Evolutionary conservation across 2,888 invertebrate species (phyloP).

Genomic region (Brachylomia viminalis): DNA sequence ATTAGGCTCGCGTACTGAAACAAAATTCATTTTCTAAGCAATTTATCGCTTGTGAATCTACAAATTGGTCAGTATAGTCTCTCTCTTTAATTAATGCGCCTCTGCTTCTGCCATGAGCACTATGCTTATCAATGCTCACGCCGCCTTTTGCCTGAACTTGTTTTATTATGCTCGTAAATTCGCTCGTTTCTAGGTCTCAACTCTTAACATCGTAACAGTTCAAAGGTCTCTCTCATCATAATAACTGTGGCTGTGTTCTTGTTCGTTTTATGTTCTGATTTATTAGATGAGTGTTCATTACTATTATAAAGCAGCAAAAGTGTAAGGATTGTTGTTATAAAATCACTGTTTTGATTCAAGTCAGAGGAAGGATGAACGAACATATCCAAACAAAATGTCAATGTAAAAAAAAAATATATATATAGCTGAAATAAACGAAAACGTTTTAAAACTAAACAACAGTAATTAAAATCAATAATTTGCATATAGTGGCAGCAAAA

Average conservation of each 20-base stretch:
- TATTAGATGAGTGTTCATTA: constrained; percentile 16
- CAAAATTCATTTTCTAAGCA: constrained; percentile 39
- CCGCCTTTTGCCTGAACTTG: constrained; percentile 54
- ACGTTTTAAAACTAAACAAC: constrained; percentile 2
- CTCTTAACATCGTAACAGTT: constrained; percentile 51
- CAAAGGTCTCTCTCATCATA: constrained; percentile 48
- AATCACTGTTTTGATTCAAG: background rate
- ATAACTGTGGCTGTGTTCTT: constrained; percentile 31
- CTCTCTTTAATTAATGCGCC: constrained; percentile 62
- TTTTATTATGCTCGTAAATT: constrained; percentile 61
- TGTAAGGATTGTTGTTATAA: background rate
- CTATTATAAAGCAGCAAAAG: background rate
- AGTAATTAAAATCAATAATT: constrained; percentile 29
- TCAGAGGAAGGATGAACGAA: background rate
- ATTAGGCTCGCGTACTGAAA: constrained; percentile 37
- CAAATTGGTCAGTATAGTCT: constrained; percentile 52
- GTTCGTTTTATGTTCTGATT: constrained; percentile 41
- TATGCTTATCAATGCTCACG: constrained; percentile 66
- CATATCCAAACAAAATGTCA: background rate
- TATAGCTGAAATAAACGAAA: background rate
- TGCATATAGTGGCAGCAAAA: constrained; percentile 43
- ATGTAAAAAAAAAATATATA: background rate
- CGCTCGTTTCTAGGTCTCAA: constrained; percentile 53
- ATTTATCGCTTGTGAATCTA: constrained; percentile 51
- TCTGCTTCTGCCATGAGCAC: constrained; percentile 61